phyloP scores from a whole-genome alignment of 2,888 invertebrate species.

The Ochropacha duplaris region DNA sequence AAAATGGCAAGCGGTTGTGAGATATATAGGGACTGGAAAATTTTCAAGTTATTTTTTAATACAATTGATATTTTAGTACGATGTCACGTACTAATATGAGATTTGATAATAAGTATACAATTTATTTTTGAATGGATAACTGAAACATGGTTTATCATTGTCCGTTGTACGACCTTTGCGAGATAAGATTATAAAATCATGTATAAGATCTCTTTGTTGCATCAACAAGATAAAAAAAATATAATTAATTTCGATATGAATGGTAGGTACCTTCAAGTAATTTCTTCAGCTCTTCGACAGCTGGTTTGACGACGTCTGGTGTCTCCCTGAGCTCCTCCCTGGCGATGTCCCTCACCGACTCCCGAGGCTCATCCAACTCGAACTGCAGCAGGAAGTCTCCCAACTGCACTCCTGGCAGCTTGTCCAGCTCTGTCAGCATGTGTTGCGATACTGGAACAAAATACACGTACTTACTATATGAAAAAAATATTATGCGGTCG shows the following conservation, averaged over 20 bases:
- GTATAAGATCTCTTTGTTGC: not conserved
- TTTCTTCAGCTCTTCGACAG: slow-evolving; percentile 81
- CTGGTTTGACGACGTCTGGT: slow-evolving; percentile 83
- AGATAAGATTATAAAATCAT: not conserved
- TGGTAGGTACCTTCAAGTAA: slow-evolving; percentile 83
- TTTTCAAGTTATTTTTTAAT: no score
- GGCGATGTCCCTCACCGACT: slow-evolving; percentile 86
- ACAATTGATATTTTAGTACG: not conserved
- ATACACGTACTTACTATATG: not conserved
- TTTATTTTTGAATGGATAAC: not conserved
- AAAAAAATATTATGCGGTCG: no score
- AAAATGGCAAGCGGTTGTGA: not conserved
- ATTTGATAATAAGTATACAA: not conserved
- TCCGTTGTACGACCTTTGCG: not conserved
- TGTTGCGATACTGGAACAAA: slow-evolving; percentile 84
- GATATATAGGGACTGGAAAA: no score
- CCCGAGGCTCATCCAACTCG: slow-evolving; percentile 86
- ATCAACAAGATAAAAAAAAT: no score
- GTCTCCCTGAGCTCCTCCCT: slow-evolving; percentile 86
- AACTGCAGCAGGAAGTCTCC: slow-evolving; percentile 86
- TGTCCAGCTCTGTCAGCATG: slow-evolving; percentile 88
- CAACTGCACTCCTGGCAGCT: slow-evolving; percentile 86
- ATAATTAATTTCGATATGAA: no score
- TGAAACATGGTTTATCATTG: not conserved
- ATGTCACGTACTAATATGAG: not conserved